Percentiles rank a stretch among this genome's conserved stretches.
These are phyloP conservation scores for Hemiprocne comata DNA, from an alignment of 2,113 vertebrate species.

Conservation along the genomic window DNA sequence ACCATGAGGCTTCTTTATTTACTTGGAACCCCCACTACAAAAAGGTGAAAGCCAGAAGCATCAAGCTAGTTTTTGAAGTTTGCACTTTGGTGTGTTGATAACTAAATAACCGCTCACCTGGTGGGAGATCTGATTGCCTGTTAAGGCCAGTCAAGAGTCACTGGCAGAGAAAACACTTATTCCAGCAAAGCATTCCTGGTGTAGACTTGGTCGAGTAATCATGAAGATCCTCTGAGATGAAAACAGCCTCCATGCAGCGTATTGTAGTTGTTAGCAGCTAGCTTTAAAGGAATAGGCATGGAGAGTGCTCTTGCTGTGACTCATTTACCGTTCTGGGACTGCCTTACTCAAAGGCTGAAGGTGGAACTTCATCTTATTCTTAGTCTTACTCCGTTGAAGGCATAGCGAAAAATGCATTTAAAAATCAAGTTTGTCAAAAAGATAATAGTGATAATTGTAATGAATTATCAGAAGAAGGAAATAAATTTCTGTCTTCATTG, in stretches of 20 bases:
- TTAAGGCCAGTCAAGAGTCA: constrained; percentile 8
- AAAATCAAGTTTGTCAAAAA: background rate
- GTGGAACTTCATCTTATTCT: background rate
- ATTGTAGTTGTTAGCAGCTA: background rate
- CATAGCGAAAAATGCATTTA: background rate
- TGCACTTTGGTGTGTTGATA: constrained; percentile 24
- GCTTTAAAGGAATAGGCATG: background rate
- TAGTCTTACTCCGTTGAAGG: background rate
- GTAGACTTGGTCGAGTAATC: constrained; percentile 16
- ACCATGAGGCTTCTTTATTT: background rate
- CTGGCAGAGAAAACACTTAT: constrained; percentile 8
- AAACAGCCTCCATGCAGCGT: background rate
- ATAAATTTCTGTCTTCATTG: background rate
- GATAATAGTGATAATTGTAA: background rate
- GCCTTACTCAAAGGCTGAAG: background rate
- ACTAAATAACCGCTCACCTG: constrained; percentile 33
- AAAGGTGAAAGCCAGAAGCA: background rate
- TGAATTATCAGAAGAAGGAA: background rate
- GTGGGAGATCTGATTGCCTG: constrained; percentile 44
- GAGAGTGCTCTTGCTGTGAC: background rate
- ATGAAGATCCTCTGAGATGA: constrained; percentile 10
- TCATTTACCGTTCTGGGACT: background rate
- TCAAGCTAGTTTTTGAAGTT: background rate
- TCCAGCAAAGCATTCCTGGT: background rate
- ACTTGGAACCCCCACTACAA: background rate